Base-by-base conservation (phyloP, 1,140 invertebrate genomes). In the Drosophila kohkoa region DNA sequence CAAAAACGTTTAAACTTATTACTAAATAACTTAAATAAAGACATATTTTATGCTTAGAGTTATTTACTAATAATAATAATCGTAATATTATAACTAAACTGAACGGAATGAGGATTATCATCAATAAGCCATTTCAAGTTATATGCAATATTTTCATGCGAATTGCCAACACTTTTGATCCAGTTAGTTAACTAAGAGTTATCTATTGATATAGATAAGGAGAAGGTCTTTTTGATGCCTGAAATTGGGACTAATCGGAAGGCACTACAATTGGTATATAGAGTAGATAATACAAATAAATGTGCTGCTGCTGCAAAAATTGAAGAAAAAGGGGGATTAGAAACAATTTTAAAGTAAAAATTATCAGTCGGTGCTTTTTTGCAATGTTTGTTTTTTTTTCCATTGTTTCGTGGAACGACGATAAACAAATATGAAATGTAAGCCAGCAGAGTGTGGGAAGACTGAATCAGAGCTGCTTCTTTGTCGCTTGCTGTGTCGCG, bases 1-100 rank as follows among this genome's bases (percentile, higher is more conserved):
- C 74, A 83, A 66, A 87, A 88, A 77, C 55, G 49, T 76, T 78
- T 51, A 51, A 82, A 75, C 85, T 88, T 89, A 89, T 69, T 11
- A 81, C 80, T 88, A 89, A 77, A 79, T 87, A 86, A 87, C 83
- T 87, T 88, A 87, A 85, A 75, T 71, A 86, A 67, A 76, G 49
- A 69, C 63, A 69, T 71, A 82, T 75, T 78, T 70, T 55, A 83
- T 75, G 66, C 83, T 83, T 83, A 87, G 25, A 83, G 80, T 71
- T 87, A 89, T 63, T 88, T 72, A 25, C 20, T 25, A 87, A 87
- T 82, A 86, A 87, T 82, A 66, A 80, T 88, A 78, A 80, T 86
- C 81, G 66, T 72, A 82, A 87, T 82, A 87, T 79, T 80, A 79
- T 73, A 83, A 75, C 63, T 62, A 73, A 69, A 59, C 66, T 82